Evolutionary conservation across 2,113 vertebrate genomes (phyloP).

Genomic region (Laterallus jamaicensis): DNA sequence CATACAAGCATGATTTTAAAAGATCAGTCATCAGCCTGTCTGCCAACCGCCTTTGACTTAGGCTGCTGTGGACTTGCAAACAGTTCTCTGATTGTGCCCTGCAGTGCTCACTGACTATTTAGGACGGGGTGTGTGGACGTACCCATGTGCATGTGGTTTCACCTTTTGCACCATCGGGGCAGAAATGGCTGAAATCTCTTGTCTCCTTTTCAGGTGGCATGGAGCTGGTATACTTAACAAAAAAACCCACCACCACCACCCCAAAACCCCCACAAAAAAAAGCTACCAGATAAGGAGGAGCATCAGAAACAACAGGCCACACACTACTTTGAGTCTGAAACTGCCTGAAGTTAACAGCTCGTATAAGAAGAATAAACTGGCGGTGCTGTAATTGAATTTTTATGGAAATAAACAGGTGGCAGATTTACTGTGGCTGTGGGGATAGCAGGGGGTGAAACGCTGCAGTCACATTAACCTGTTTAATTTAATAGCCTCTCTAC

Average conservation of each 20-base stretch:
- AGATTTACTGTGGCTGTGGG: conserved; percentile 77
- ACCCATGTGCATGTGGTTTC: fast-evolving
- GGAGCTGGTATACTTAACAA: background rate
- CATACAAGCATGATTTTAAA: background rate
- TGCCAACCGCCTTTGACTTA: background rate
- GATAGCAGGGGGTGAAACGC: conserved; percentile 68
- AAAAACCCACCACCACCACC: background rate
- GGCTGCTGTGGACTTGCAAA: background rate
- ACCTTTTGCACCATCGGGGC: background rate
- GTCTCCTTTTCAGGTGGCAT: background rate
- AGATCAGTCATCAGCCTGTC: background rate
- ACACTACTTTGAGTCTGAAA: conserved; percentile 39
- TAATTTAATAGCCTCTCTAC: conserved; percentile 72
- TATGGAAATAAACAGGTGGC: conserved; percentile 85
- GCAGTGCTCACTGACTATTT: fast-evolving
- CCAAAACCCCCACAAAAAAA: background rate
- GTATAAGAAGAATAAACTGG: conserved; percentile 73
- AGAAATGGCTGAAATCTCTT: background rate
- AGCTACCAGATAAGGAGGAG: background rate
- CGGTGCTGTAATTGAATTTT: conserved; percentile 81
- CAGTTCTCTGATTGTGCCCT: background rate
- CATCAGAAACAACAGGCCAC: background rate
- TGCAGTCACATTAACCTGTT: conserved; percentile 78
- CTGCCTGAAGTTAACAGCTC: conserved; percentile 72
- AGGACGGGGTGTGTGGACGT: too few species aligned